Percentiles rank a stretch among this genome's conserved stretches.
phyloP scores from a whole-genome alignment of 1,140 invertebrate genomes.

The Diprion similis region DNA sequence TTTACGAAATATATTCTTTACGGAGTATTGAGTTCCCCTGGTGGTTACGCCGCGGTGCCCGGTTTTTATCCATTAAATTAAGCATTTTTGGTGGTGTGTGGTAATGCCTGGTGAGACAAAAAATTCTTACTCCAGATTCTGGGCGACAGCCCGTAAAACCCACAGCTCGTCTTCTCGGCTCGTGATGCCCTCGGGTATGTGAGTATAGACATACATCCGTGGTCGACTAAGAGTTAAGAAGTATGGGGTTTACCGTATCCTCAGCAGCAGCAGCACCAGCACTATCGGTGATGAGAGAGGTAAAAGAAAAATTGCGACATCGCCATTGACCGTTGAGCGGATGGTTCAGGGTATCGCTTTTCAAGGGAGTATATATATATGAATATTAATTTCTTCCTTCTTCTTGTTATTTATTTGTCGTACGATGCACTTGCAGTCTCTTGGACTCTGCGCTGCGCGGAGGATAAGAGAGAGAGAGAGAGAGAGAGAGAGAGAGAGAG shows the following conservation, averaged over 20 bases:
- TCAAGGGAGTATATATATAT: too few species aligned
- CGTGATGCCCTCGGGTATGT: conserved; percentile 19
- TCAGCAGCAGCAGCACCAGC: too few species aligned
- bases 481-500: conserved; percentile 16
- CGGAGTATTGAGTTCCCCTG: conserved; percentile 11
- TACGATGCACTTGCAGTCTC: too few species aligned
- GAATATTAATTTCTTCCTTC: too few species aligned
- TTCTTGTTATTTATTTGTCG: too few species aligned
- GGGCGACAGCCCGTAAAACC: conserved; percentile 58
- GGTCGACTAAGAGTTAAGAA: not conserved
- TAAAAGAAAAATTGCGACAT: too few species aligned
- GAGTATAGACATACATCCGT: not conserved
- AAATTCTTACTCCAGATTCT: conserved; percentile 49
- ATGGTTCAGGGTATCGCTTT: too few species aligned
- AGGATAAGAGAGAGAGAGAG: conserved; percentile 25
- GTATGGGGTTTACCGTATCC: not conserved
- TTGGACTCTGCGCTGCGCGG: not conserved
- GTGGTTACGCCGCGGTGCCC: not conserved
- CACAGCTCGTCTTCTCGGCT: conserved; percentile 47
- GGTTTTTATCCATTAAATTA: not conserved
- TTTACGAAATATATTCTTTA: too few species aligned
- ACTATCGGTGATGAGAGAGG: too few species aligned
- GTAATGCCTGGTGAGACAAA: conserved; percentile 13
- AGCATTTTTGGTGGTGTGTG: conserved; percentile 23
- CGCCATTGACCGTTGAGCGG: too few species aligned